Conservation (phyloP, 2,888 invertebrate species). For the Bhutanitis thaidina region DNA sequence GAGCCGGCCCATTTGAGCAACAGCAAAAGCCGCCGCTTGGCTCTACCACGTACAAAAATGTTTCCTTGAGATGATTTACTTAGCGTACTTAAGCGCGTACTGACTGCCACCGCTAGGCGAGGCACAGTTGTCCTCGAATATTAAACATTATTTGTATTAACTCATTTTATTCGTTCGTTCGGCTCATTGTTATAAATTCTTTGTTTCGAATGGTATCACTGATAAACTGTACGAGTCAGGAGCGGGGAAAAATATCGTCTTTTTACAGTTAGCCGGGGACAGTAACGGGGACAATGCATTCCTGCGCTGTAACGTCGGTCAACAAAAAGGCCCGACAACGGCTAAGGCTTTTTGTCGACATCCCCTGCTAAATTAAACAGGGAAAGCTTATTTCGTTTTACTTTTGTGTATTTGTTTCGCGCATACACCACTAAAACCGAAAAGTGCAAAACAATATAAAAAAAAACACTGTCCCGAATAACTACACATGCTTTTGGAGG, state of each 20-base stretch:
- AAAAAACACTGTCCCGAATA: slow-evolving; percentile 12
- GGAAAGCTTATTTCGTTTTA: slow-evolving; percentile 66
- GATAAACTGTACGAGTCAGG: slow-evolving; percentile 52
- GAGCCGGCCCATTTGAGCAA: too few species aligned
- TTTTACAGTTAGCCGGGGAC: slow-evolving; percentile 55
- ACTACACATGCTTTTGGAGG: slow-evolving; percentile 12
- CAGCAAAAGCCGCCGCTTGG: too few species aligned
- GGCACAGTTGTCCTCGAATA: background rate
- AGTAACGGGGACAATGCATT: slow-evolving; percentile 73
- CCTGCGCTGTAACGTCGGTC: slow-evolving; percentile 63
- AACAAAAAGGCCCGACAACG: slow-evolving; percentile 66
- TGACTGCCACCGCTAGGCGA: too few species aligned
- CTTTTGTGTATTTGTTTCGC: slow-evolving; percentile 53
- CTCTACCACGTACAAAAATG: too few species aligned
- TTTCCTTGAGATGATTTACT: too few species aligned
- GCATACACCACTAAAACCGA: slow-evolving; percentile 40
- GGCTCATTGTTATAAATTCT: slow-evolving; percentile 48
- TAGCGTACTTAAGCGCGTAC: too few species aligned
- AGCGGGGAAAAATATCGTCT: slow-evolving; percentile 47
- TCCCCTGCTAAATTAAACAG: slow-evolving; percentile 75
- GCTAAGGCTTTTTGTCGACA: slow-evolving; percentile 66
- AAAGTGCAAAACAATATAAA: slow-evolving; percentile 25
- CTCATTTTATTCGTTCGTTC: slow-evolving; percentile 26
- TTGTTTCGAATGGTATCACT: slow-evolving; percentile 36
- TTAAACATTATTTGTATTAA: background rate